phyloP scores from a whole-genome alignment of 92 coral and sea anemone species.

The Umimayanthus kanabou region DNA sequence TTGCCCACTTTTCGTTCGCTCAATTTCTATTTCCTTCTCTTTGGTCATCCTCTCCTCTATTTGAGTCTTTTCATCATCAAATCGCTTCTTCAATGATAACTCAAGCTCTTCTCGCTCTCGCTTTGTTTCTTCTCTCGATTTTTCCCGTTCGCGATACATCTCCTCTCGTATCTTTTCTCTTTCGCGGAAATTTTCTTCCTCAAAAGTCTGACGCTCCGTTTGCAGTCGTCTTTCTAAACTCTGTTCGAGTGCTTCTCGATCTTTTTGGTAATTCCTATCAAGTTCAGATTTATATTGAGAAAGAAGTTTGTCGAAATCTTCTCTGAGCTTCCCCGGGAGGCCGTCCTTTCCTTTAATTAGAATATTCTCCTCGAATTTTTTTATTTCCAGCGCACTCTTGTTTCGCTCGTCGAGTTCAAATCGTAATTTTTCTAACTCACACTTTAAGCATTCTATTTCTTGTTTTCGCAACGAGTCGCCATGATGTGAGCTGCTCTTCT shows the following conservation, averaged over 20 bases:
- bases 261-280: constrained; percentile 63
- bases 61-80: constrained; percentile 49
- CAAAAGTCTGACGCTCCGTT: constrained; percentile 66
- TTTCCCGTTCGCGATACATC: constrained; percentile 43
- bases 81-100: constrained; percentile 26
- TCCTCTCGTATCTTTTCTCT: constrained; percentile 62
- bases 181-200: constrained; percentile 67
- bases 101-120: constrained; percentile 44
- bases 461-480: constrained; percentile 54
- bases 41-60: constrained; percentile 25
- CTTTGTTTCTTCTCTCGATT: constrained; percentile 43
- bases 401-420: constrained; percentile 74
- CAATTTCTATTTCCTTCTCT: constrained; percentile 31
- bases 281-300: constrained; percentile 77
- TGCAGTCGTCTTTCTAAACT: constrained; percentile 61
- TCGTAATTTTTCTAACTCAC: constrained; percentile 66
- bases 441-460: constrained; percentile 63
- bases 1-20: constrained; percentile 4
- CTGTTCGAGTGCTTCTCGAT: constrained; percentile 69
- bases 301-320: constrained; percentile 84
- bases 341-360: constrained; percentile 79
- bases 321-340: constrained; percentile 79
- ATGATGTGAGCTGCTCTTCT: constrained; percentile 50
- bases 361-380: constrained; percentile 68
- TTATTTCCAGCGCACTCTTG: constrained; percentile 61